Base-by-base conservation (phyloP, 2,797 vertebrate species). In the Valencia hispanica region DNA sequence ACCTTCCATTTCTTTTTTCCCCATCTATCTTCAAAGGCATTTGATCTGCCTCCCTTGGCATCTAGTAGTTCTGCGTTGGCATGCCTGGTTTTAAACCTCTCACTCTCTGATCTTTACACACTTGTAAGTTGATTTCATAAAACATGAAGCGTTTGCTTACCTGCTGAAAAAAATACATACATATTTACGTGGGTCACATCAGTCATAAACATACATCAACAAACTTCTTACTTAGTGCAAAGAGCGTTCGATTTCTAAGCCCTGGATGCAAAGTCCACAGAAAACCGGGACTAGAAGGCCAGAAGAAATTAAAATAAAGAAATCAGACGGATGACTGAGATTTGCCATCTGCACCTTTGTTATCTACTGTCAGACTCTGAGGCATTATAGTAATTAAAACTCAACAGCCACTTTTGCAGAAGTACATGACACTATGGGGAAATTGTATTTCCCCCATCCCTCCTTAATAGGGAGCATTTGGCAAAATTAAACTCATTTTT, bases 401-500 rank as follows among this genome's bases (percentile, higher is more conserved):
- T 90, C 89, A 89, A 91, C 91, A 90, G 84, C 91, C 77, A 91
- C 85, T 93, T 91, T 88, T 91, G 90, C 89, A 94, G 85, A 89
- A 89, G 84, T 84, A 94, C 93, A 95, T 90, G 90, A 93, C 93
- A 93, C 94, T 90, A 88, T 89, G 68, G 94, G 94, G 95, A 95
- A 94, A 94, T 92, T 86, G 92, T 89, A 88, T 81, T 89, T 88
- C 88, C 86, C 76, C 55, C 68, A 72, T 51, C 66, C 55, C 70
- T 69, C 25, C 63, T 70, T 39, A 85, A 92, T 88, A 83, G 77
- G 75, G 86, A 88, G 73, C 85, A 88, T 93, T 94, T 92, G 86
- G 88, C 91, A 88, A 95, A 94, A 96, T 95, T 94, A 95, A 96
- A 96, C 88, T 87, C 91, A 94, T 95, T 93, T 92, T 94, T 96